phyloP scores from a whole-genome alignment of 1,140 invertebrate species.

The Brachionus sp. region DNA sequence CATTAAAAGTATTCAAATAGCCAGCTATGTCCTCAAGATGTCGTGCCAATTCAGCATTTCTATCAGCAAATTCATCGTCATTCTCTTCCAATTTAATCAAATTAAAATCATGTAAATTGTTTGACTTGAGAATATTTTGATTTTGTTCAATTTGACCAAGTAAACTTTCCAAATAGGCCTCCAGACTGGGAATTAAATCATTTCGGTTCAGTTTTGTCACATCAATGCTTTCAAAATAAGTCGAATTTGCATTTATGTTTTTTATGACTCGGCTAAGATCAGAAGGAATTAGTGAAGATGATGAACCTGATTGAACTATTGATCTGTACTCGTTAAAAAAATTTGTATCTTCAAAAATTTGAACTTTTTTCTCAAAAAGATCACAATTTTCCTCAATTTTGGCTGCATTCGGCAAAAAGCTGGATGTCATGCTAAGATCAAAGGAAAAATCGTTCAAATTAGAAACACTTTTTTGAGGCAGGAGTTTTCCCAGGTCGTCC shows the following conservation, averaged over 20 bases:
- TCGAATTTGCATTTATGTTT: constrained; percentile 8
- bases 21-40: background rate
- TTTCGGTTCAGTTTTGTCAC: background rate
- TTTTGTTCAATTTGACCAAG: background rate
- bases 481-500: background rate
- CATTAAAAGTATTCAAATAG: background rate
- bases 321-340: constrained; percentile 3
- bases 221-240: background rate
- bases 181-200: background rate
- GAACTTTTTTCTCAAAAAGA: background rate
- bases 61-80: background rate
- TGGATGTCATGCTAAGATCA: background rate
- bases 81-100: background rate
- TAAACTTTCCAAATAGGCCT: background rate
- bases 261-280: constrained; percentile 4
- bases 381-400: constrained; percentile 5
- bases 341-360: constrained; percentile 7
- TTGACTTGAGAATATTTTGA: background rate
- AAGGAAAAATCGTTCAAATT: constrained; percentile 13
- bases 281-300: background rate
- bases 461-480: background rate
- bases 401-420: background rate
- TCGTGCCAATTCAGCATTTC: background rate
- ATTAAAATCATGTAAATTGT: background rate
- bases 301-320: background rate